phyloP scores from a whole-genome alignment of 37 sponge, comb jelly and placozoan genomes.

The Aplysina aerophoba region DNA sequence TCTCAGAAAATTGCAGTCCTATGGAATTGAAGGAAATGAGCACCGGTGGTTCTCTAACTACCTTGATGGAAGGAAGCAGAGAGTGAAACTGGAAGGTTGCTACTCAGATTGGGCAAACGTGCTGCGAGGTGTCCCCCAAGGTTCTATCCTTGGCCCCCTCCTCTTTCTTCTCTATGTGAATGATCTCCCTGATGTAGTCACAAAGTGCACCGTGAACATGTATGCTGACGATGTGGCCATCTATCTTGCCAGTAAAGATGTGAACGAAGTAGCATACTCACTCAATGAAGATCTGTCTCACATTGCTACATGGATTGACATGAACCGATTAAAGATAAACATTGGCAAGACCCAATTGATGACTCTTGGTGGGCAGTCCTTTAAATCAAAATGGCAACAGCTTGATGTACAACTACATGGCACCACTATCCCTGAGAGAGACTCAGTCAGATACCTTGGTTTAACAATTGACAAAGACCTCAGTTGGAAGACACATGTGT shows the following conservation, averaged over 20 bases:
- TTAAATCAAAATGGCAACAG: neutral
- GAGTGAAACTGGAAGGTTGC: conserved; percentile 11
- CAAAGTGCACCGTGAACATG: neutral
- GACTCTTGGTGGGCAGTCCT: conserved; percentile 2
- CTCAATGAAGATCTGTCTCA: neutral
- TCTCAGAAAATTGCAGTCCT: too few species aligned
- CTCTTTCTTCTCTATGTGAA: conserved; percentile 50
- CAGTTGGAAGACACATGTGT: neutral
- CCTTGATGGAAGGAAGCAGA: conserved; percentile 18
- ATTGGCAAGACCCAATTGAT: conserved; percentile 15
- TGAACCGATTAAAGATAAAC: conserved; percentile 8
- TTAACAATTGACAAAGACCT: conserved; percentile 10
- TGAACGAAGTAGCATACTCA: too few species aligned
- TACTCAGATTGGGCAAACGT: conserved; percentile 15
- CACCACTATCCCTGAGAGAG: conserved; percentile 5
- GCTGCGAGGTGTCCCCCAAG: conserved; percentile 41
- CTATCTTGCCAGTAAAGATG: neutral
- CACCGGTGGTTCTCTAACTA: conserved; percentile 44
- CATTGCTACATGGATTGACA: conserved; percentile 8
- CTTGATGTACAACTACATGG: neutral
- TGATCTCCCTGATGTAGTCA: conserved; percentile 39
- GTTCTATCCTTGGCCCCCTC: conserved; percentile 49
- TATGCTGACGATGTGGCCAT: conserved; percentile 20
- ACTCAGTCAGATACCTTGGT: conserved; percentile 10
- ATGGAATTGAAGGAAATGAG: too few species aligned